phyloP scores from a whole-genome alignment of 2,888 invertebrate species.

The Periphyllus acericola region DNA sequence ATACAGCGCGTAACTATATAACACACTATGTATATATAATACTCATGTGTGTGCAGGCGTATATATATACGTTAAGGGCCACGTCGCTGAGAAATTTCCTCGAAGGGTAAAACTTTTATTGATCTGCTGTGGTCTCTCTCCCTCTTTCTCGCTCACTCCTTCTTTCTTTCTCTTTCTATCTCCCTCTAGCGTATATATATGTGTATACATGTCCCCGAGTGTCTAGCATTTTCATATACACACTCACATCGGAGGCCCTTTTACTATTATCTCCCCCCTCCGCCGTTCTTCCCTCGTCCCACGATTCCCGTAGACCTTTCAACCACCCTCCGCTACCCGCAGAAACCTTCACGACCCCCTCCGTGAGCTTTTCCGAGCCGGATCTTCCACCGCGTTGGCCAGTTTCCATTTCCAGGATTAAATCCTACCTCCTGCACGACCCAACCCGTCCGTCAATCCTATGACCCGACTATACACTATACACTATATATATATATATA shows the following conservation, averaged over 20 bases:
- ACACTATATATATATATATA: not conserved
- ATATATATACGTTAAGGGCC: conserved; percentile 4
- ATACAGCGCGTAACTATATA: not conserved
- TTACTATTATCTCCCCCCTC: conserved; percentile 39
- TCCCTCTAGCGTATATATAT: not conserved
- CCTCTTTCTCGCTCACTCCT: not conserved
- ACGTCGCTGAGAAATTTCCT: conserved; percentile 67
- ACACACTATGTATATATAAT: not conserved
- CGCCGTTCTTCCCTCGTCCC: not conserved
- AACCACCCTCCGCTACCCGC: conserved; percentile 22
- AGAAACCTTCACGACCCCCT: not conserved
- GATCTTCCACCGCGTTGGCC: conserved; percentile 57
- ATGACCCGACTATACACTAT: not conserved
- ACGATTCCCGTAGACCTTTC: conserved; percentile 10
- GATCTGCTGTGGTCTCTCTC: conserved; percentile 55
- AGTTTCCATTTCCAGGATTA: conserved; percentile 62
- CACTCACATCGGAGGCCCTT: conserved; percentile 22
- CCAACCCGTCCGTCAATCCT: conserved; percentile 14
- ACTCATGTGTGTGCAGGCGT: no score
- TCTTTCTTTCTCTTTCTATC: not conserved
- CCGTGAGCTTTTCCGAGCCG: not conserved
- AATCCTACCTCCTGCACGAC: conserved; percentile 15
- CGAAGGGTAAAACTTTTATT: conserved; percentile 65
- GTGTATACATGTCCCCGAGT: conserved; percentile 40
- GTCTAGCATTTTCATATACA: conserved; percentile 55